Evolutionary conservation across 1,140 invertebrate species (phyloP).

Genomic region (Pomacea maculata): DNA sequence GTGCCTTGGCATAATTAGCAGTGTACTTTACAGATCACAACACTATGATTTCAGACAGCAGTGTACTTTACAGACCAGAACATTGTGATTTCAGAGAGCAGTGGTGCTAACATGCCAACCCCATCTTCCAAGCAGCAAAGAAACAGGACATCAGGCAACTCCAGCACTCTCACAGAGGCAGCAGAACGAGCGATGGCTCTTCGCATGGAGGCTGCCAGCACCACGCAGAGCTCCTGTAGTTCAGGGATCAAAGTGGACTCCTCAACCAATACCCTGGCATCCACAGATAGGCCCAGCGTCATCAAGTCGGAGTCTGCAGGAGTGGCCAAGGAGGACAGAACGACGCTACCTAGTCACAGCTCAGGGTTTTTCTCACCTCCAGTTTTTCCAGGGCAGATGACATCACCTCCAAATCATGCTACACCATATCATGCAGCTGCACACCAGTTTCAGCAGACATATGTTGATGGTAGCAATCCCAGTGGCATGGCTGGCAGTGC

Average conservation of each 20-base stretch:
- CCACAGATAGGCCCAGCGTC: background rate
- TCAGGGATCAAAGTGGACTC: background rate
- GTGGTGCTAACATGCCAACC: no score
- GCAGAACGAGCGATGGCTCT: conserved; percentile 23
- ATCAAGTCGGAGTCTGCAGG: background rate
- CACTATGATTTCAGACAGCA: no score
- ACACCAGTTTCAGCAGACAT: conserved; percentile 14
- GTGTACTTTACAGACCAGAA: no score
- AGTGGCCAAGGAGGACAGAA: background rate
- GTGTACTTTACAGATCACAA: no score
- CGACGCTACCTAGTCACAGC: background rate
- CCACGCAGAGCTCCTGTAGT: background rate
- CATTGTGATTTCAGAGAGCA: no score
- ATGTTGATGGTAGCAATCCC: background rate
- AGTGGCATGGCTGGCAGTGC: background rate
- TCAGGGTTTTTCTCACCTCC: conserved; percentile 15
- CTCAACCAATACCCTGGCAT: background rate
- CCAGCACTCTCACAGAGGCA: conserved; percentile 15
- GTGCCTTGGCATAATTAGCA: no score
- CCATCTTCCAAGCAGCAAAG: no score
- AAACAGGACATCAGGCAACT: no score
- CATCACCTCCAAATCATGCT: background rate
- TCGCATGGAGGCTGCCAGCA: conserved; percentile 13
- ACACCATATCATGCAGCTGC: conserved; percentile 20
- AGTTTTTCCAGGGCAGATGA: conserved; percentile 19